Conservation (phyloP, 2,797 vertebrate species). For the Sebastiscus albofasciatus region DNA sequence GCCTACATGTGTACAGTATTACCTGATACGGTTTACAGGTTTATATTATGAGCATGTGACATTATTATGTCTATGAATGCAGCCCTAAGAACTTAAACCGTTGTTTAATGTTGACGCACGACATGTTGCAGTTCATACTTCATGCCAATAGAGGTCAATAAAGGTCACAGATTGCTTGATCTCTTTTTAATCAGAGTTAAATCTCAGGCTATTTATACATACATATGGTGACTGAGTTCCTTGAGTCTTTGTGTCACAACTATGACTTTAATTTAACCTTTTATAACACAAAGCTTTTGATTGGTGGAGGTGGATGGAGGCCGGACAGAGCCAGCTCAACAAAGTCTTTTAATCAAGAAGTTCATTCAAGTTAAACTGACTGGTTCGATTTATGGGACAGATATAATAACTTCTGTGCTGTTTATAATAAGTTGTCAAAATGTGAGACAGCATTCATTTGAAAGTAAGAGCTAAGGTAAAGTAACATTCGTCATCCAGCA, state of each 20-base stretch:
- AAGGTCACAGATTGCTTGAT: not conserved
- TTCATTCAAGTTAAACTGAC: not conserved
- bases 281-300: not conserved
- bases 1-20: too few species aligned
- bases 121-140: slow-evolving; percentile 8
- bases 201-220: not conserved
- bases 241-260: not conserved
- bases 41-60: too few species aligned
- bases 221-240: not conserved
- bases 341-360: not conserved
- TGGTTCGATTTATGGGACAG: not conserved
- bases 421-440: not conserved
- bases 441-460: not conserved
- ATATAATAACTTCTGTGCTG: not conserved
- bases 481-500: not conserved
- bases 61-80: not conserved
- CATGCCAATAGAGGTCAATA: slow-evolving; percentile 37
- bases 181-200: not conserved
- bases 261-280: not conserved
- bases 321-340: not conserved
- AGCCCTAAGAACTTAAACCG: not conserved
- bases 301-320: not conserved
- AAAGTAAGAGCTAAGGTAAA: not conserved
- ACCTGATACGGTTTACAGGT: too few species aligned
- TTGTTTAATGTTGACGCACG: not conserved